Percentiles rank a stretch among this genome's conserved stretches.
Conservation (phyloP, 1,140 invertebrate species). For the Calosoma granatense region DNA sequence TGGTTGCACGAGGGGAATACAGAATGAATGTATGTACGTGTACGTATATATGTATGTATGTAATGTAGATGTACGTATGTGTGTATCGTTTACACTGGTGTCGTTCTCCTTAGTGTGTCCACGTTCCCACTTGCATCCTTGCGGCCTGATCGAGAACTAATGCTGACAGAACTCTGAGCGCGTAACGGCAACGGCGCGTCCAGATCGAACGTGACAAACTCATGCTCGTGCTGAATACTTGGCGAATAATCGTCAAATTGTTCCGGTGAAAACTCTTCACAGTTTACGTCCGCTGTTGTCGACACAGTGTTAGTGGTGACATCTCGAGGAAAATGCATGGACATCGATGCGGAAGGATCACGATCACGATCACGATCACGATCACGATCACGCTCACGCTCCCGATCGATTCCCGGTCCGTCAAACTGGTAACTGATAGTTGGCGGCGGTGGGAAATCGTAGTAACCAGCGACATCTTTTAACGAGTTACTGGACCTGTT, state of each 20-base stretch:
- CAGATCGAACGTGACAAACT: slow-evolving; percentile 36
- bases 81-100: slow-evolving; percentile 38
- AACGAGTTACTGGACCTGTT: slow-evolving; percentile 39
- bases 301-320: slow-evolving; percentile 33
- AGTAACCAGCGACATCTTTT: slow-evolving; percentile 45
- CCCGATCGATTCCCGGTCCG: slow-evolving; percentile 18
- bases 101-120: slow-evolving; percentile 33
- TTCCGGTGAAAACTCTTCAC: slow-evolving; percentile 25
- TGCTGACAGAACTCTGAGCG: slow-evolving; percentile 27
- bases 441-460: slow-evolving; percentile 43
- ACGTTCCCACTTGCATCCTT: slow-evolving; percentile 19
- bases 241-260: slow-evolving; percentile 33
- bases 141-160: slow-evolving; percentile 23
- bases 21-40: too few species aligned
- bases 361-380: too few species aligned
- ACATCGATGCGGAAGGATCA: slow-evolving; percentile 19
- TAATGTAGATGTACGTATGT: too few species aligned
- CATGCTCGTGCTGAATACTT: slow-evolving; percentile 28
- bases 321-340: slow-evolving; percentile 34
- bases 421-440: slow-evolving; percentile 34
- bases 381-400: neutral
- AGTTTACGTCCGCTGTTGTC: slow-evolving; percentile 33
- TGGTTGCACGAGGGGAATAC: too few species aligned
- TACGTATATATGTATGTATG: too few species aligned
- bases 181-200: slow-evolving; percentile 31